Evolutionary conservation across 53 echinoderm and acorn worm genomes (phyloP), one percentile per base, ranked within the genome.

Genomic region (Patiria pectinifera): DNA sequence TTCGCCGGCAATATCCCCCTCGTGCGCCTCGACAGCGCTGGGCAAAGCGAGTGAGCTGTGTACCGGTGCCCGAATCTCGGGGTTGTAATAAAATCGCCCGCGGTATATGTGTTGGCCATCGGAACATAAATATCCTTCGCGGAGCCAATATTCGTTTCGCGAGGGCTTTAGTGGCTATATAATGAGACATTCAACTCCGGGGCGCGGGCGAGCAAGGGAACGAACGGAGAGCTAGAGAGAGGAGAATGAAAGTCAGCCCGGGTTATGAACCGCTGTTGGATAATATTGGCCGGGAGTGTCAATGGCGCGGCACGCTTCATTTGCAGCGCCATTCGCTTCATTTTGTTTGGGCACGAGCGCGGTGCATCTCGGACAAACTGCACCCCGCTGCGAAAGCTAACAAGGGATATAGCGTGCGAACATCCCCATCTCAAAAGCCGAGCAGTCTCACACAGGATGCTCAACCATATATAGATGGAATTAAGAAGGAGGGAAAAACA

Each of bases 111-210:
- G 90, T 90, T 77, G 80, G 81, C 88, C 80, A 77, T 90, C 90
- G 81, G 90, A 90, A 90, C 90, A 90, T 90, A 90, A 90, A 90
- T 90, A 90, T 90, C 90, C 90, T 90, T 90, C 69, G 76, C 35
- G 78, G 46, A 78, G 88, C 88, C 88, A 88, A 88, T 88, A 88
- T 90, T 90, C 81, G 78, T 90, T 90, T 90, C 80, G 59, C 82
- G 69, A 58, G 81, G 90, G 89, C 78, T 81, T 90, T 66, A 90
- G 89, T 89, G 89, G 89, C 89, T 77, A 90, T 60, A 80, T 80
- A 90, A 81, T 69, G 90, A 81, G 80, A 48, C 90, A 80, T 80
- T 90, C 90, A 80, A 90, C 90, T 90, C 81, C 3, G 18, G 69
- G 80, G 35, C 62, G 61, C 58, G 78, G 26, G 78, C 62, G 78